Evolutionary conservation across 2,797 vertebrate species (phyloP).

Genomic region (Leptodactylus fallax): DNA sequence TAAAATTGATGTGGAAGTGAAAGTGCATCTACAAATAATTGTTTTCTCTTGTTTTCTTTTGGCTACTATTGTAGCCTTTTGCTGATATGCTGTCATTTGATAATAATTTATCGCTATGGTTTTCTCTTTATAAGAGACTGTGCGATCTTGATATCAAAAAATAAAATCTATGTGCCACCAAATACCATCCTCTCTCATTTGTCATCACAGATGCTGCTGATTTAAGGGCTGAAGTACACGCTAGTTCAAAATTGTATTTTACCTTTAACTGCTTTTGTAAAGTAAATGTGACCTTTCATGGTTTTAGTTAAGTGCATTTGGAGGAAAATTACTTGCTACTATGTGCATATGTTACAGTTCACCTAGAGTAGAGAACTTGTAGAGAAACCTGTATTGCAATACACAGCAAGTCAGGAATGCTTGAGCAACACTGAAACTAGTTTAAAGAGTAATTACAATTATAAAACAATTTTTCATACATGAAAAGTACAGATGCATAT

Average conservation of each 20-base stretch:
- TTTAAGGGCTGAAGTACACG: not conserved
- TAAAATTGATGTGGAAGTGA: not conserved
- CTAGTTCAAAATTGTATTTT: not conserved
- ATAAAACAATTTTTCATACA: too few species aligned
- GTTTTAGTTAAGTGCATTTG: not conserved
- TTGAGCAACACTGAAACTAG: not conserved
- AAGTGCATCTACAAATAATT: not conserved
- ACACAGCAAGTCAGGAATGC: not conserved
- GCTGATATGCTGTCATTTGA: not conserved
- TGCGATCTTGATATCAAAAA: not conserved
- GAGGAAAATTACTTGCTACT: not conserved
- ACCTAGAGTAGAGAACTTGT: not conserved
- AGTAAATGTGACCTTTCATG: not conserved
- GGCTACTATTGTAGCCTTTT: not conserved
- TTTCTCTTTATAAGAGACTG: not conserved
- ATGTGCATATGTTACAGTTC: not conserved
- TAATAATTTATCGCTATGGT: not conserved
- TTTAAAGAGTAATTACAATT: too few species aligned
- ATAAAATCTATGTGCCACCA: not conserved
- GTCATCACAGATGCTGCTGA: slow-evolving; percentile 1
- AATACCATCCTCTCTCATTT: not conserved
- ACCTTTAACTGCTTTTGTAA: not conserved
- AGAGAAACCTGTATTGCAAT: not conserved
- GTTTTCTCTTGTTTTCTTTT: not conserved
- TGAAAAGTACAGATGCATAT: too few species aligned